A percentile compares a stretch with the other conserved stretches of the same genome.
Evolutionary conservation across 2,888 invertebrate genomes (phyloP).

Genomic region (Drosophila incognita): DNA sequence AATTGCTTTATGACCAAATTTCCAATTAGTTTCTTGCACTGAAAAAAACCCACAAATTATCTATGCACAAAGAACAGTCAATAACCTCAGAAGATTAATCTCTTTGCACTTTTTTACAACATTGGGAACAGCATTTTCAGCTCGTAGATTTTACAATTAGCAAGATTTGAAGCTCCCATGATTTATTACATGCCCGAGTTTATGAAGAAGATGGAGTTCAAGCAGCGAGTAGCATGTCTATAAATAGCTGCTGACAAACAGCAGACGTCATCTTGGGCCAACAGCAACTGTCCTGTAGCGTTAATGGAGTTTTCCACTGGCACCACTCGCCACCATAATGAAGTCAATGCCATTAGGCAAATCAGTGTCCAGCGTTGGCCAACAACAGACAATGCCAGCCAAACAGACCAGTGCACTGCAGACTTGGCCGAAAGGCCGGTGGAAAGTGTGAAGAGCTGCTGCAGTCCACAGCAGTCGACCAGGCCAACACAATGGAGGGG

Average conservation of each 20-base stretch:
- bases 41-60: neutral
- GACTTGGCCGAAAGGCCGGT: slow-evolving; percentile 1
- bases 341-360: slow-evolving; percentile 47
- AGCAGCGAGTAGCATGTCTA: neutral
- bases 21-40: neutral
- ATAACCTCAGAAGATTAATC: neutral
- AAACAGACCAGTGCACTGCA: neutral
- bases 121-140: neutral
- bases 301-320: slow-evolving; percentile 49
- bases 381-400: slow-evolving; percentile 11
- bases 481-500: slow-evolving; percentile 19
- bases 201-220: neutral
- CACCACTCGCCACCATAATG: slow-evolving; percentile 12
- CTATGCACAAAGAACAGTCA: neutral
- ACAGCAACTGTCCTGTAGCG: neutral
- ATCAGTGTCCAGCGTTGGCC: slow-evolving; percentile 23
- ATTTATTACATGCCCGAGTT: slow-evolving; percentile 6
- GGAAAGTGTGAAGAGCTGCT: slow-evolving; percentile 35
- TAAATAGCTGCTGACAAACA: neutral
- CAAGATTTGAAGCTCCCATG: neutral
- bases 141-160: neutral
- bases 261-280: neutral
- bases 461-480: slow-evolving; percentile 9
- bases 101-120: neutral
- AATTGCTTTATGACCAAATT: too few relatives aligned